Evolutionary conservation across 1,140 invertebrate genomes (phyloP).

Genomic region (Diprion similis): DNA sequence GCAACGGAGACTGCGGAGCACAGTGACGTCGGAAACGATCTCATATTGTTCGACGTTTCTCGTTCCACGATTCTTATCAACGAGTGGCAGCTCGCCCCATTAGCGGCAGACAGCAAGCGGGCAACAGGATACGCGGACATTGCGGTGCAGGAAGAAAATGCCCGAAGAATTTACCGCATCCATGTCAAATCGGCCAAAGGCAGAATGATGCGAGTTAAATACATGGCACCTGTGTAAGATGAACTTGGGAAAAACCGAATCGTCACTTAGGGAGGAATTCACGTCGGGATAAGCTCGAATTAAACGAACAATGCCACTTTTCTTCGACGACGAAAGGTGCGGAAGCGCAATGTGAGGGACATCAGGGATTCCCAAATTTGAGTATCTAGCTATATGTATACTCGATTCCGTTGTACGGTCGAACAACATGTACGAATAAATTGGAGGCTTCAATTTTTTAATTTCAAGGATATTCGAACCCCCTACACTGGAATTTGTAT

Average conservation of each 20-base stretch:
- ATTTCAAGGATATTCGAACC: neutral
- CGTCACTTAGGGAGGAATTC: too few species aligned
- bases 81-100: conserved; percentile 3
- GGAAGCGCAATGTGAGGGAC: too few species aligned
- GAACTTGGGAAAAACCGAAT: too few species aligned
- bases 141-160: neutral
- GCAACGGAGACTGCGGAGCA: neutral
- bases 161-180: neutral
- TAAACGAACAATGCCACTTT: too few species aligned
- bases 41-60: neutral
- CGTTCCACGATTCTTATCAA: conserved; percentile 1
- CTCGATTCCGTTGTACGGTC: too few species aligned
- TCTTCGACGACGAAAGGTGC: too few species aligned
- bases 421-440: neutral
- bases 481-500: neutral
- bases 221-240: too few species aligned
- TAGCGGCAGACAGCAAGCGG: neutral
- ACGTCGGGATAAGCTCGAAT: too few species aligned
- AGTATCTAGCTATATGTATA: too few species aligned
- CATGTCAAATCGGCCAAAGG: too few species aligned
- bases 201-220: too few species aligned
- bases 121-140: neutral
- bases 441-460: neutral
- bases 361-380: too few species aligned
- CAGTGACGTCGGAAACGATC: neutral